Evolutionary conservation across 53 echinoderm and acorn worm genomes (phyloP), one percentile per base, ranked within the genome.

Genomic region (Holothuria scabra): DNA sequence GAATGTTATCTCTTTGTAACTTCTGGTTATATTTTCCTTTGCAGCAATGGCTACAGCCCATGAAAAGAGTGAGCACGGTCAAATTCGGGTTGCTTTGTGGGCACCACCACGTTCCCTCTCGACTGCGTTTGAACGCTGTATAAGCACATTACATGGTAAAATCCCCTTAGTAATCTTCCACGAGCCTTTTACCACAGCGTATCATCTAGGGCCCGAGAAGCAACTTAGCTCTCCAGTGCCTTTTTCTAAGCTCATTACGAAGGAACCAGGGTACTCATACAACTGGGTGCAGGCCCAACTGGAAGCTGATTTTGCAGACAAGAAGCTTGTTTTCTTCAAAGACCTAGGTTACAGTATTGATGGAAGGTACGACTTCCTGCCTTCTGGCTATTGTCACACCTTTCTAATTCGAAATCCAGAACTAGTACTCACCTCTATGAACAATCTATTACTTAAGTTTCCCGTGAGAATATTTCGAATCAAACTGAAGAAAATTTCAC

Each of bases 111-210:
- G 97, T 32, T 94, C 93, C 7, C 90, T 94, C 4, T 97, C 97
- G 29, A 97, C 97, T n/a, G 97, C 94, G 52, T 97, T 97, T 67
- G 93, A 94, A 66, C 90, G 97, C 22, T 97, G 94, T 70, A 97
- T 97, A 69, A 90, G 92, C 48, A 81, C 90, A 1, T 80, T 90
- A 26, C 88, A 90, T 70, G 81, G 83, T 3, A 60, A 78, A 0
- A 0, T 83, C 16, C 69, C 68, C 19, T 90, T 92, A 16, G 81
- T 88, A 16, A 59, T 97, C 35, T 94, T 63, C 34, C 93, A 97
- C 63, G 97, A 97, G 69, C 69, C 90, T 34, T 97, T 86, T 70
- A 91, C 92, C n/a, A 90, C 94, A 5, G 93, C 93, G 1, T 94
- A 85, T 60, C 93, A 97, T 72, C 66, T 93, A 12, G 97, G 97